Evolutionary conservation across 2,888 invertebrate genomes (phyloP), one percentile per base, ranked within the genome.

Genomic region (Carterocephalus palaemon): DNA sequence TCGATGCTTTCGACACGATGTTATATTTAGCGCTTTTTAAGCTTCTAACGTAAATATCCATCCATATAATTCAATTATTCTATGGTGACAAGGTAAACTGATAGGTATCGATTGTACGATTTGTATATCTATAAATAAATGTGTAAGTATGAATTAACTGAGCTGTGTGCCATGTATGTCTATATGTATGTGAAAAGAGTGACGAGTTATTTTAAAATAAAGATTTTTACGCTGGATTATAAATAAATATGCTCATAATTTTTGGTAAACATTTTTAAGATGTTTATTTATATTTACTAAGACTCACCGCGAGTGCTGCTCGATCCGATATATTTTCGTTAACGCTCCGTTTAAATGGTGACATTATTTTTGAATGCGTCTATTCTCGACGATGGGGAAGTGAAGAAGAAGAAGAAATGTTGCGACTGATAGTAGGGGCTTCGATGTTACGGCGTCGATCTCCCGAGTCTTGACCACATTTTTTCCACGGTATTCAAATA

Each of bases 401-500:
- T n/a, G n/a, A n/a, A n/a, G n/a, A n/a, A n/a, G n/a, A n/a, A n/a
- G n/a, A n/a, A n/a, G n/a, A n/a, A 33, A 24, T 8, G 10, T 28
- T 28, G 24, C 34, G 39, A 42, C 29, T 45, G 23, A 33, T 50
- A 48, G 51, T 53, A 41, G 39, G 54, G 51, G n/a, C n/a, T 58
- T 40, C 47, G 17, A 20, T 22, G 46, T 38, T 52, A 56, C 59
- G 64, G 59, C 64, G 59, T 66, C n/a, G n/a, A n/a, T 61, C 28
- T 26, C 26, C 61, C 67, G 61, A 75, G 70, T 76, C 69, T 75
- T 70, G 83, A 85, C 88, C 88, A 88, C 89, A 90, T 90, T 90
- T 90, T 90, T 90, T 90, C 90, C 90, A 89, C 88, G 89, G 90
- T 90, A 90, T 90, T 90, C 90, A 89, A 89, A 72, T 24, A 57